Evolutionary conservation across 2,888 invertebrate species (phyloP), one percentile per base, ranked within the genome.

Genomic region (Synanthedon vespiformis): DNA sequence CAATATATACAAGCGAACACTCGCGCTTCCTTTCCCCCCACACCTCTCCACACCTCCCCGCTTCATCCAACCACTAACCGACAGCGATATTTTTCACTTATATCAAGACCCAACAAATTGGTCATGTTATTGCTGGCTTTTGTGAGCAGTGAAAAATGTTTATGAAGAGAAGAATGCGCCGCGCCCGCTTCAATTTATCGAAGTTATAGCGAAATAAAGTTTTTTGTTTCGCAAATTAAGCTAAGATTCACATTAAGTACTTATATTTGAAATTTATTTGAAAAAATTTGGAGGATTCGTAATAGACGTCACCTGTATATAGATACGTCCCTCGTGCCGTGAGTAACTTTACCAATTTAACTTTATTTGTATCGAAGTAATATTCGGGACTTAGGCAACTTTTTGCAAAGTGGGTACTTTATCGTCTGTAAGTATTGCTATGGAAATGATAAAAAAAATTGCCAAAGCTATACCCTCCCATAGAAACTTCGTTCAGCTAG

Each of bases 301-400:
- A 74, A 77, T 75, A 66, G 73, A 71, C 73, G 73, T 78, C 78
- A 80, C 78, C 77, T 75, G 78, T 75, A 68, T 64, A 63, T 22
- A 22, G 22, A 5, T 65, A 65, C 34, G 34, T 65, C 68, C 63
- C 68, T 68, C 62, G 13, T 48, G 13, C 51, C 60, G 57, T 58
- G 57, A 56, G 56, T 62, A 86, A 86, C 86, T 86, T 86, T 85
- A 70, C 79, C 83, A 86, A 86, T 86, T 86, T 86, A 86, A 86
- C 85, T 86, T 86, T 83, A 83, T 81, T 81, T 82, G 74, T 81
- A 77, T 79, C 77, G 70, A 58, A 59, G 64, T 69, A 72, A 81
- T 82, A 83, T 79, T 80, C 67, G 69, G 56, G 65, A 77, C 73
- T 76, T 74, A 72, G 70, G 77, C 69, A 80, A 83, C 74, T 84